Base-by-base conservation (phyloP, 2,113 vertebrate species). In the Ia io region DNA sequence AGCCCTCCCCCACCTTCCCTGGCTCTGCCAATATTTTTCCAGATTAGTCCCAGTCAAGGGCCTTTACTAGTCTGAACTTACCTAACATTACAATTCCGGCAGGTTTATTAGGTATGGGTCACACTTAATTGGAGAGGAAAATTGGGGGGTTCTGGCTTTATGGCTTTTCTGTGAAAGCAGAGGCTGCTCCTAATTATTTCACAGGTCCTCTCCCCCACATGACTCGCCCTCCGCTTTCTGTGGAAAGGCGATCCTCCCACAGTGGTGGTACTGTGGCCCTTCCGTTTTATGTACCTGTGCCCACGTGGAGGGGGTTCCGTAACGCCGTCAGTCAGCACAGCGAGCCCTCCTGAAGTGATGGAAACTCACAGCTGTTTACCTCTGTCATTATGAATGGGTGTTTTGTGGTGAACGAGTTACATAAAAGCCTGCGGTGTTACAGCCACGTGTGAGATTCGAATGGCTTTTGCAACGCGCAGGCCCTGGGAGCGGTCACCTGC, bases 101-200 rank as follows among this genome's bases (percentile, higher is more conserved):
- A 88, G 49, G 47, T 96, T 96, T 97, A 95, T 96, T 92, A 92
- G 93, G 92, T 91, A 53, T 96, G 74, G 95, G 93, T 96, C 82
- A 94, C 70, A 69, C 82, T 88, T 97, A 95, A 97, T 97, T 96
- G 90, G 85, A 94, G 80, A 82, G 78, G 96, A 96, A 97, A 97
- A 97, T 93, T 88, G 93, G 73, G 69, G 74, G 82, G 63, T 96
- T 96, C 96, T 85, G 51, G 71, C 32, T 96, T 97, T 96, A 96
- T 88, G 96, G 49, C 87, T 95, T 96, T 96, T 97, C 96, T 96
- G 23, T 97, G 95, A 96, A 97, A 97, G 93, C 90, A 90, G 84
- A 95, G 37, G n/a, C 91, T 92, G 82, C 79, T 73, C 51, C 91
- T 96, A 93, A 95, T 95, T 92, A 90, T 92, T 95, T 95, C 82